Percentiles rank a stretch among this genome's conserved stretches.
Evolutionary conservation across 1,140 invertebrate species (phyloP).

Genomic region (Daktulosphaira vitifoliae): DNA sequence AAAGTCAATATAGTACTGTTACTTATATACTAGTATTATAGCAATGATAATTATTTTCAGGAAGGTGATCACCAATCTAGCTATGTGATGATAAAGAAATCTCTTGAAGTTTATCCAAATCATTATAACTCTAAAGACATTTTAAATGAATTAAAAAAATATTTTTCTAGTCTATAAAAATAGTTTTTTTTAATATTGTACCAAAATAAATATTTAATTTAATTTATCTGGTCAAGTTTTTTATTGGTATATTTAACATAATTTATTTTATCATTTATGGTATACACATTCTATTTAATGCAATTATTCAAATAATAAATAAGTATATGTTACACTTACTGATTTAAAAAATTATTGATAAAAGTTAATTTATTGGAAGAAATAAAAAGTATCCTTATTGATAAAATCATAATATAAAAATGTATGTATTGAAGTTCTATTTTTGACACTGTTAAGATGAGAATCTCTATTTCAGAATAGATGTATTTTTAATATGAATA

Average conservation of each 20-base stretch:
- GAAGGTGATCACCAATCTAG: constrained; percentile 62
- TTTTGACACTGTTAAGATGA: constrained; percentile 15
- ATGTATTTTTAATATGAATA: no score
- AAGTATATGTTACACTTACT: no score
- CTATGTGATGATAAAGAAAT: constrained; percentile 57
- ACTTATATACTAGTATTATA: constrained; percentile 23
- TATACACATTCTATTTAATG: no score
- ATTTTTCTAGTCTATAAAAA: constrained; percentile 46
- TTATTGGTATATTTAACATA: no score
- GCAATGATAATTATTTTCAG: constrained; percentile 44
- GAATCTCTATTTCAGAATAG: no score
- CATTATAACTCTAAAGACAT: constrained; percentile 59
- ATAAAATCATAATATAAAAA: no score
- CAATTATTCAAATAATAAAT: no score
- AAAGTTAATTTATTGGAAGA: no score
- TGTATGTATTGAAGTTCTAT: not conserved
- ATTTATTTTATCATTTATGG: no score
- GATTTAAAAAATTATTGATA: no score
- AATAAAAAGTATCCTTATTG: no score
- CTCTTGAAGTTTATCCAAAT: constrained; percentile 56
- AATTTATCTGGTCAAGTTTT: constrained; percentile 16
- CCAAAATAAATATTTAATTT: not conserved
- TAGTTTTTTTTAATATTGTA: not conserved
- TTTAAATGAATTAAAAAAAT: constrained; percentile 48
- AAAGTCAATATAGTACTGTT: not conserved